These are phyloP conservation scores for Scaptomyza polygonia DNA, from an alignment of 2,888 invertebrate species.

Conservation along the genomic window DNA sequence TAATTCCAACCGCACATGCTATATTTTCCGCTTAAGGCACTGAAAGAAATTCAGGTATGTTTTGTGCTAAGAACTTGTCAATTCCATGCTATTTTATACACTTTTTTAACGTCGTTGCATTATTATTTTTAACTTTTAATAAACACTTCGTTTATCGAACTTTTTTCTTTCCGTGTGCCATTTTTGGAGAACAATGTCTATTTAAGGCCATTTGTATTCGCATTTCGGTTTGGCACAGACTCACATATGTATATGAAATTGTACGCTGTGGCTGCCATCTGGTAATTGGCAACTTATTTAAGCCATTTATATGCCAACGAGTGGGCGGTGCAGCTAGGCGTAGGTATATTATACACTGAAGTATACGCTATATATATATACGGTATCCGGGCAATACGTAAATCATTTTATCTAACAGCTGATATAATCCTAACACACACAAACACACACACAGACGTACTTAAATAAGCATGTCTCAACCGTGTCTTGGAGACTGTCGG, in stretches of 20 bases:
- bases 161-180: constrained; percentile 5
- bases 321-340: constrained; percentile 15
- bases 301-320: constrained; percentile 50
- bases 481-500: constrained; percentile 8
- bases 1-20: constrained; percentile 29
- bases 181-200: constrained; percentile 22
- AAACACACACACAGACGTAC: constrained; percentile 8
- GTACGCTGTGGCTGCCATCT: constrained; percentile 25
- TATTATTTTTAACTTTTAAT: not conserved
- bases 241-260: constrained; percentile 36
- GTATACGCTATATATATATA: not conserved
- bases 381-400: constrained; percentile 45
- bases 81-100: too few relatives aligned
- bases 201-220: constrained; percentile 50
- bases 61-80: too few relatives aligned
- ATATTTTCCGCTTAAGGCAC: not conserved
- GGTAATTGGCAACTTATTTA: constrained; percentile 64
- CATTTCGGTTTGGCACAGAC: constrained; percentile 21
- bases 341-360: not conserved
- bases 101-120: too few relatives aligned
- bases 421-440: constrained; percentile 52
- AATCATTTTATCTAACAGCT: constrained; percentile 70
- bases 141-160: not conserved
- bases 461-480: constrained; percentile 25
- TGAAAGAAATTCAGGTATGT: not conserved